These are phyloP conservation scores for Sebastes diploproa DNA, from an alignment of 2,797 vertebrate species.

Conservation along the genomic window DNA sequence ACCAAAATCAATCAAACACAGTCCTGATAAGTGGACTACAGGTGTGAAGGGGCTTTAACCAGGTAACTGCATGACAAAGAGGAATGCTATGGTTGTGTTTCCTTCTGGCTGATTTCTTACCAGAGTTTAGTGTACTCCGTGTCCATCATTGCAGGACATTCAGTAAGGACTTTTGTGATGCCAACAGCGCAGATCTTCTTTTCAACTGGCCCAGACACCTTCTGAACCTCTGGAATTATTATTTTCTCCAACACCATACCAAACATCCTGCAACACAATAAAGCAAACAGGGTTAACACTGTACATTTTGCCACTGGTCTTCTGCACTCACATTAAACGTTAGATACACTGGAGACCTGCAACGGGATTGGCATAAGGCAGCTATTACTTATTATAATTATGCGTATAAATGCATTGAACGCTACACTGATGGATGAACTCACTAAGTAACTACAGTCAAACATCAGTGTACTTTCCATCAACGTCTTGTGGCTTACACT, in stretches of 20 bases:
- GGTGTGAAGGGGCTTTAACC: neutral
- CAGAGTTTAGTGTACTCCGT: slow-evolving; percentile 98
- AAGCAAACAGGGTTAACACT: neutral
- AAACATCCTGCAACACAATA: slow-evolving; percentile 89
- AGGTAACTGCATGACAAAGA: neutral
- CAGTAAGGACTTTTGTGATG: slow-evolving; percentile 94
- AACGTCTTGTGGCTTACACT: neutral
- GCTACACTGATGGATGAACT: neutral
- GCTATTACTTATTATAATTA: neutral
- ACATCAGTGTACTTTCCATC: neutral
- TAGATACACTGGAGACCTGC: neutral
- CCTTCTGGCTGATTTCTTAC: slow-evolving; percentile 72
- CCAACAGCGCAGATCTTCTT: slow-evolving; percentile 99
- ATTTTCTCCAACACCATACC: slow-evolving; percentile 99
- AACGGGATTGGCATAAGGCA: neutral
- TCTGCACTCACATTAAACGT: neutral
- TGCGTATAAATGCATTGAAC: neutral
- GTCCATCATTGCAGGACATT: slow-evolving; percentile 99
- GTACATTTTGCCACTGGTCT: neutral
- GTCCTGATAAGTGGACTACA: neutral
- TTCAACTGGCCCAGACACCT: slow-evolving; percentile 95
- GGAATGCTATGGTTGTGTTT: neutral
- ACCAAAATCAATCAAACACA: neutral
- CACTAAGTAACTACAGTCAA: neutral
- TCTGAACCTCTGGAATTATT: slow-evolving; percentile 97